Evolutionary conservation across 2,797 vertebrate species (phyloP).

Genomic region (Phalanger gymnotis): DNA sequence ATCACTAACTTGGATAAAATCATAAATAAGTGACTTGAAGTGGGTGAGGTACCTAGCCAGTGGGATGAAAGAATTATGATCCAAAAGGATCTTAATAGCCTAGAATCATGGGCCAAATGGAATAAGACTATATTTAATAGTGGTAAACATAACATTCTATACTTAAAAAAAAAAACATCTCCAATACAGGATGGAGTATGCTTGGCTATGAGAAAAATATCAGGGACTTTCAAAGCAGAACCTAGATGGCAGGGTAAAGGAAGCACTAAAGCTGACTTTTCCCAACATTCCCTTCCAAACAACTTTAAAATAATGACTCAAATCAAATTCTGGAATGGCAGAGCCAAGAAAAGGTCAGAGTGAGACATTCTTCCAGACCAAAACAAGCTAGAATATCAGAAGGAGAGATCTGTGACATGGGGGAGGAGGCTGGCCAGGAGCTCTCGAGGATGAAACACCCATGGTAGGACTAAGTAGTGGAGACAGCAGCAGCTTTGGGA

Average conservation of each 20-base stretch:
- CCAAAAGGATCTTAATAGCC: neutral
- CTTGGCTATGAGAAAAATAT: neutral
- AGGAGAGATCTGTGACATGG: neutral
- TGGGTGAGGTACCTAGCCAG: neutral
- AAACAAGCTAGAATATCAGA: neutral
- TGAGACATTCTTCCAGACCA: no score
- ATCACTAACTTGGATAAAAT: no score
- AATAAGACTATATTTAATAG: neutral
- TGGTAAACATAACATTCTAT: neutral
- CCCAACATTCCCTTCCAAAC: neutral
- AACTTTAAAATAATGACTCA: neutral
- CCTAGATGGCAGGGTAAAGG: neutral
- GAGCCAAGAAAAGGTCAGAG: no score
- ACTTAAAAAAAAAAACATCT: neutral
- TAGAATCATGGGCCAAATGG: neutral
- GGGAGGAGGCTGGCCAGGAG: neutral
- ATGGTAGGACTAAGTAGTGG: neutral
- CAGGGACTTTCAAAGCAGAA: neutral
- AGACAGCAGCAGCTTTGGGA: neutral
- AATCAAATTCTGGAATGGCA: neutral
- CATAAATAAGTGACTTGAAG: neutral
- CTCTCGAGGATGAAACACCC: neutral
- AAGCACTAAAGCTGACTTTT: neutral
- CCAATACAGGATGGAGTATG: neutral
- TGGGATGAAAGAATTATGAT: neutral